Evolutionary conservation across 2,113 vertebrate species (phyloP), one percentile per base, ranked within the genome.

Genomic region (Melanerpes formicivorus): DNA sequence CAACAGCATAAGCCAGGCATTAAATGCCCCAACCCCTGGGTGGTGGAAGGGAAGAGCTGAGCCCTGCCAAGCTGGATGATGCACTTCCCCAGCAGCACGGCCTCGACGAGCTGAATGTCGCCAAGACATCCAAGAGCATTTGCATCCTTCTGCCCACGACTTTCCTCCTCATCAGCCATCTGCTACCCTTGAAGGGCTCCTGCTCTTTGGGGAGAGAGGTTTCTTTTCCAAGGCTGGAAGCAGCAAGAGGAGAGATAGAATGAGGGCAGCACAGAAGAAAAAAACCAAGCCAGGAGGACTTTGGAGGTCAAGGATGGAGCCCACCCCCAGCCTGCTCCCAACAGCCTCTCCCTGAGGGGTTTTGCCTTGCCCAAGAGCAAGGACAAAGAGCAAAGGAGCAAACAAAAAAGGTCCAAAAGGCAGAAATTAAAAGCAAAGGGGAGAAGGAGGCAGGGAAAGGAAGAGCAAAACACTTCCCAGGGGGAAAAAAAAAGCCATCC

Each of bases 111-210:
- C 74, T 44, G 72, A 92, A 88, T 67, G n/a, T 6, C 29, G 73
- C 84, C 83, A 80, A 92, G 91, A 70, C 77, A 55, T 90, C 65
- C 80, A 16, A 18, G 60, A 90, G 76, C 55, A 30, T 95, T 88
- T 56, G 70, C 77, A 88, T 87, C 87, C 82, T 94, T 74, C 93
- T 92, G 93, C 93, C 90, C 93, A 92, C 82, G 11, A 87, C 82
- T 91, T 93, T 91, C 81, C 70, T 96, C 77, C 83, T 90, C 73
- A 75, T 88, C 85, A 88, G 40, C 95, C 93, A 92, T 96, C 93
- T 95, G 93, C 87, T 92, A n/a, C 78, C 62, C 87, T 90, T 90
- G 73, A 90, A 84, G 55, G 77, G 70, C 62, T 96, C 34, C 4
- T 84, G 87, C 29, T 87, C 78, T 92, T 60, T 54, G 5, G 58